Evolutionary conservation across 2,113 vertebrate species (phyloP).

Genomic region (Echinops telfairi): DNA sequence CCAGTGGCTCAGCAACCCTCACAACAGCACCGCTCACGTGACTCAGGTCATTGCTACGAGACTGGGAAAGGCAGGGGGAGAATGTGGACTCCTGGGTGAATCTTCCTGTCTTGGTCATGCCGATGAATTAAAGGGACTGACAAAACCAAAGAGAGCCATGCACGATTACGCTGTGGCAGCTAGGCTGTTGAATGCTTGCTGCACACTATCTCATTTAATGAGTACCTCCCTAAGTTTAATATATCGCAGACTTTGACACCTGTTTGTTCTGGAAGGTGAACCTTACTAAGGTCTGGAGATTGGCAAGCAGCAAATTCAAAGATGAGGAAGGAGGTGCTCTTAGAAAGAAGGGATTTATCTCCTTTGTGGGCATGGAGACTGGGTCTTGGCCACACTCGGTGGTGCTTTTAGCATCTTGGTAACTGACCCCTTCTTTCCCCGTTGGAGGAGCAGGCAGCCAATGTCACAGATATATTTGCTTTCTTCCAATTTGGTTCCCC

Average conservation of each 20-base stretch:
- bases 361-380: too few species aligned
- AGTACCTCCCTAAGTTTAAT: background rate
- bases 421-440: background rate
- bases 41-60: background rate
- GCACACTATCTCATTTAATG: background rate
- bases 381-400: background rate
- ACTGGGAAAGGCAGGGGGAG: background rate
- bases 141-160: background rate
- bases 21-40: too few species aligned
- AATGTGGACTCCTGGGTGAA: rapidly evolving
- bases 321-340: background rate
- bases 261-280: background rate
- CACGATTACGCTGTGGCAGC: background rate
- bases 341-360: background rate
- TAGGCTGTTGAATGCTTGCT: background rate
- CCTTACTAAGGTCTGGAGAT: background rate
- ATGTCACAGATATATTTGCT: background rate
- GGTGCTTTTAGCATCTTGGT: background rate
- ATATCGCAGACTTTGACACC: background rate
- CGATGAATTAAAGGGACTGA: background rate
- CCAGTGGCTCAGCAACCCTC: background rate
- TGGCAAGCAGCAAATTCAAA: background rate
- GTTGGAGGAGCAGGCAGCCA: background rate
- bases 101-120: background rate
- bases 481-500: background rate